These are phyloP conservation scores for Mionectes macconnelli DNA, from an alignment of 2,113 vertebrate genomes.

Conservation along the genomic window DNA sequence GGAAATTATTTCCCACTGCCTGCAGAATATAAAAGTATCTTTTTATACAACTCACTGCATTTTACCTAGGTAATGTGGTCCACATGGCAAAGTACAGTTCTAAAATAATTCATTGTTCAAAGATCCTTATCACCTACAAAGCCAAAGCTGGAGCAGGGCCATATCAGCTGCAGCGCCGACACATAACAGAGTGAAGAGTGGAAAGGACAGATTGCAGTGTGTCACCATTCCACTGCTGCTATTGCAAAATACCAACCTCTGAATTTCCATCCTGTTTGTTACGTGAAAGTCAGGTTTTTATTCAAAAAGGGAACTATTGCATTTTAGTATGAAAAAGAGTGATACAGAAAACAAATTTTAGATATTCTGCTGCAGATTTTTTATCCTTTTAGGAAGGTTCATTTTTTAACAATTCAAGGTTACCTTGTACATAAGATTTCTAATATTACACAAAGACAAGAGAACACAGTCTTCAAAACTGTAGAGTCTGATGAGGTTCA, in stretches of 20 bases:
- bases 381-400: background rate
- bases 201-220: constrained; percentile 20
- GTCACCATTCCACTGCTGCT: background rate
- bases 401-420: background rate
- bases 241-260: constrained; percentile 5
- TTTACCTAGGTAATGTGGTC: background rate
- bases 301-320: background rate
- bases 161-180: constrained; percentile 31
- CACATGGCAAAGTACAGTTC: background rate
- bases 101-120: constrained; percentile 39
- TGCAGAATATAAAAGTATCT: constrained; percentile 7
- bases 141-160: constrained; percentile 8
- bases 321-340: background rate
- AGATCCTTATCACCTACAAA: constrained; percentile 39
- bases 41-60: background rate
- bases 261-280: background rate
- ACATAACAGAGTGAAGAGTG: background rate
- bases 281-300: background rate
- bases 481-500: background rate
- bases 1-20: constrained; percentile 30
- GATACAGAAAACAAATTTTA: background rate
- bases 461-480: background rate
- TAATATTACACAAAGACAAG: background rate
- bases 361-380: background rate
- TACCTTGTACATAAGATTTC: background rate